A percentile compares a stretch with the other conserved stretches of the same genome.
Conservation (phyloP, 2,888 invertebrate genomes). For the Tillus elongatus region DNA sequence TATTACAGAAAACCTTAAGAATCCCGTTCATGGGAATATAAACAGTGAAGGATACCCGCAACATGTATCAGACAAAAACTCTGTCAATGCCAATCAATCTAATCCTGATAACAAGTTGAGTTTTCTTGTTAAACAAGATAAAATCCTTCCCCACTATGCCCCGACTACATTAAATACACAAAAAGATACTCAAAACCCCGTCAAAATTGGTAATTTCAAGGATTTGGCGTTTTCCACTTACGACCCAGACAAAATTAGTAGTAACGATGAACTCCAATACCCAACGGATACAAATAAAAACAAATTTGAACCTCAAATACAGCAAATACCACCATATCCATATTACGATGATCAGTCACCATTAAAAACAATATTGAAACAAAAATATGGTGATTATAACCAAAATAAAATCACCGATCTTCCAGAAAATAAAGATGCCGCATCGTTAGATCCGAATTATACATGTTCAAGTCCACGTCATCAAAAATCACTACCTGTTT, state of each 20-base stretch:
- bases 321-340: neutral
- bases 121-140: slow-evolving; percentile 13
- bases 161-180: slow-evolving; percentile 19
- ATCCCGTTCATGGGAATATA: too few relatives aligned
- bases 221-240: slow-evolving; percentile 23
- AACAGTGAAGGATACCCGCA: neutral
- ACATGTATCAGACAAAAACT: neutral
- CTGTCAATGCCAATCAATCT: slow-evolving; percentile 12
- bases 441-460: neutral
- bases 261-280: too few relatives aligned
- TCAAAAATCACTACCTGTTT: slow-evolving; percentile 10
- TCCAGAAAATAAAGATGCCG: neutral
- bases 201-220: slow-evolving; percentile 18
- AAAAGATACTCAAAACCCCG: slow-evolving; percentile 20
- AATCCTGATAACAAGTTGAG: slow-evolving; percentile 14
- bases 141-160: slow-evolving; percentile 23
- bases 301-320: neutral
- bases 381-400: slow-evolving; percentile 1
- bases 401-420: neutral
- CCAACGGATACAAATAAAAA: neutral
- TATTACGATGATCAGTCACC: slow-evolving; percentile 1
- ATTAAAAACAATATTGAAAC: neutral
- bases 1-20: too few relatives aligned
- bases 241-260: slow-evolving; percentile 1
- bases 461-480: neutral